Evolutionary conservation across 2,797 vertebrate genomes (phyloP).

Genomic region (Xiphophorus birchmanni): DNA sequence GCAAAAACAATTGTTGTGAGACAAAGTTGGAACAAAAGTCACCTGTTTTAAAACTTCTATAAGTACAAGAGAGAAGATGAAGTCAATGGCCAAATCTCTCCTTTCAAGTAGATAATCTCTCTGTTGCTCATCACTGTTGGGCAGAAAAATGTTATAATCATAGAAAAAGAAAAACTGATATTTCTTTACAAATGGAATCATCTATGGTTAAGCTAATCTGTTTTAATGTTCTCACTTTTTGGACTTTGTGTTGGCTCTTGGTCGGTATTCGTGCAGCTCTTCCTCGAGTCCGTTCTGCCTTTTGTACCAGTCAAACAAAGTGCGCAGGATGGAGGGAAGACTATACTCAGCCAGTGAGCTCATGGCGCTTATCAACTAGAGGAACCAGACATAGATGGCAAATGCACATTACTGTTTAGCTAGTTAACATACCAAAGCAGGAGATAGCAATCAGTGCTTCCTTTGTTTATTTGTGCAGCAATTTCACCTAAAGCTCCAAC

Average conservation of each 20-base stretch:
- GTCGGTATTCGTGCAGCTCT: conserved; percentile 93
- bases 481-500: conserved; percentile 19
- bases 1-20: neutral
- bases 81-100: conserved; percentile 97
- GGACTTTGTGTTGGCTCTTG: conserved; percentile 94
- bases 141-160: neutral
- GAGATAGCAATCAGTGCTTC: conserved; percentile 59
- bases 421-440: conserved; percentile 51
- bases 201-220: neutral
- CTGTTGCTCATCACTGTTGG: conserved; percentile 92
- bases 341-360: conserved; percentile 97
- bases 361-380: conserved; percentile 95
- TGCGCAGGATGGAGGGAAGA: conserved; percentile 95
- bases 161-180: neutral
- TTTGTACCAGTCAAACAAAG: conserved; percentile 98
- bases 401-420: conserved; percentile 49
- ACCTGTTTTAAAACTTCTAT: conserved; percentile 99
- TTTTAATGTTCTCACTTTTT: conserved; percentile 85
- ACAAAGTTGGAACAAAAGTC: conserved; percentile 26
- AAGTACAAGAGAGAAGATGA: conserved; percentile 98
- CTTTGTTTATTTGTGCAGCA: conserved; percentile 62
- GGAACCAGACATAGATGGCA: conserved; percentile 39
- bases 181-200: neutral
- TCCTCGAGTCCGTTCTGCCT: conserved; percentile 96
- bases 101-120: conserved; percentile 97